These are phyloP conservation scores for Poeciliopsis infans DNA, from an alignment of 2,797 vertebrate species.

Conservation along the genomic window DNA sequence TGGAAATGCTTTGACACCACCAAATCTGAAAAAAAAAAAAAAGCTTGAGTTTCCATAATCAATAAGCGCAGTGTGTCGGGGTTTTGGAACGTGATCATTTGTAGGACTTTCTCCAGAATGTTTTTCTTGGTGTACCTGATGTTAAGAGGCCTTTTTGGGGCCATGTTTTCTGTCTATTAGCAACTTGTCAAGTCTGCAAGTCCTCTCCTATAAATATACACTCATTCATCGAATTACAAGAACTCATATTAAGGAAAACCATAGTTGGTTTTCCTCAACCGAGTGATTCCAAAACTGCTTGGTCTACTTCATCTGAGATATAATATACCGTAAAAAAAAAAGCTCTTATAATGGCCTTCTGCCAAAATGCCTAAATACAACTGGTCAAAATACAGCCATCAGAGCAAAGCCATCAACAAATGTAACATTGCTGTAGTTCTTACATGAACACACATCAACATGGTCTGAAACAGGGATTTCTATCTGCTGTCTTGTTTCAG, in stretches of 20 bases:
- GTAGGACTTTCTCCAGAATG: neutral
- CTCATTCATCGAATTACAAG: neutral
- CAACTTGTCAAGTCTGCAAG: neutral
- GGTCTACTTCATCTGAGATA: neutral
- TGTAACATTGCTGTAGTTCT: conserved; percentile 31
- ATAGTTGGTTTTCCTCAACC: neutral
- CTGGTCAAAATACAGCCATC: conserved; percentile 16
- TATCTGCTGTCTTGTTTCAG: neutral
- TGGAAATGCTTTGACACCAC: neutral
- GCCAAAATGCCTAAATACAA: conserved; percentile 50
- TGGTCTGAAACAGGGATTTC: conserved; percentile 24
- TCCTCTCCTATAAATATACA: neutral
- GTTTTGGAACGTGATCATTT: neutral
- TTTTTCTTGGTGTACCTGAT: neutral
- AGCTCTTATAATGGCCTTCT: conserved; percentile 32
- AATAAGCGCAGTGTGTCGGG: neutral
- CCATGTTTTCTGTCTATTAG: neutral
- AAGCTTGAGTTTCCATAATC: neutral
- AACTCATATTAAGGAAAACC: neutral
- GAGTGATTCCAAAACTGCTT: neutral
- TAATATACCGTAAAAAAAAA: conserved; percentile 1
- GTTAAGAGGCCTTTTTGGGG: neutral
- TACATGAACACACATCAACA: conserved; percentile 16
- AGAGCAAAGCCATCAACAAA: neutral
- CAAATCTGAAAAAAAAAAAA: neutral